These are phyloP conservation scores for Colletes gigas DNA, from an alignment of 1,140 invertebrate genomes.

Conservation along the genomic window DNA sequence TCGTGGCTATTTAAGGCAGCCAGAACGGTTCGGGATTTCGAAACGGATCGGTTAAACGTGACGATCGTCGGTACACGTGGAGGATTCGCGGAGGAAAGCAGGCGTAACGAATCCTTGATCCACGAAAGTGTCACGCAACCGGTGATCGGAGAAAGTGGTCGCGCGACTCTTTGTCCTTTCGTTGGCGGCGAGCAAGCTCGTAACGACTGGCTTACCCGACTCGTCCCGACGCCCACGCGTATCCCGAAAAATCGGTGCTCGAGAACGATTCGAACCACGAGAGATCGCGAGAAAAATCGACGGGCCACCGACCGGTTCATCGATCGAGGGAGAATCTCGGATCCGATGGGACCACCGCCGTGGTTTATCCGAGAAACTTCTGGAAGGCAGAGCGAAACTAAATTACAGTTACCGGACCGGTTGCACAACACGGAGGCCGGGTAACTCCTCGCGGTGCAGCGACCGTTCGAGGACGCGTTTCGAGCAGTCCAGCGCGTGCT, in stretches of 20 bases:
- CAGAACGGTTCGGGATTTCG: no score
- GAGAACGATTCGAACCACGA: no score
- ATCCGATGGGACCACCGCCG: conserved; percentile 1
- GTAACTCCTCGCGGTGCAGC: conserved; percentile 74
- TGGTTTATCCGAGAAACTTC: conserved; percentile 67
- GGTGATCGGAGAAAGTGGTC: conserved; percentile 38
- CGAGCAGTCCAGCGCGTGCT: conserved; percentile 69
- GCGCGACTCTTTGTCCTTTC: conserved; percentile 40
- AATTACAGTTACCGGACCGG: conserved; percentile 71
- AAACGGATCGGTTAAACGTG: no score
- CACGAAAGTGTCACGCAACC: conserved; percentile 35
- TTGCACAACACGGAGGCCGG: conserved; percentile 76
- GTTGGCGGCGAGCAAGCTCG: not conserved
- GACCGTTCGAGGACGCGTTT: conserved; percentile 80
- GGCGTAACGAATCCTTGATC: conserved; percentile 30
- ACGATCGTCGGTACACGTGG: not conserved
- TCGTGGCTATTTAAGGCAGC: no score
- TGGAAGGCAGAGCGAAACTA: conserved; percentile 69
- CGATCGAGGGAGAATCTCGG: not conserved
- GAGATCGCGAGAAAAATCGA: conserved; percentile 12
- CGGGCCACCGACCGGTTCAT: not conserved
- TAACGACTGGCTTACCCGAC: conserved; percentile 2
- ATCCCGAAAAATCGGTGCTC: not conserved
- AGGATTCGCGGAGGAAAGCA: conserved; percentile 9
- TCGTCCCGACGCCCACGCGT: conserved; percentile 5